A percentile compares a stretch with the other conserved stretches of the same genome.
Conservation (phyloP, 2,113 vertebrate species). For the Bostrychus sinensis region DNA sequence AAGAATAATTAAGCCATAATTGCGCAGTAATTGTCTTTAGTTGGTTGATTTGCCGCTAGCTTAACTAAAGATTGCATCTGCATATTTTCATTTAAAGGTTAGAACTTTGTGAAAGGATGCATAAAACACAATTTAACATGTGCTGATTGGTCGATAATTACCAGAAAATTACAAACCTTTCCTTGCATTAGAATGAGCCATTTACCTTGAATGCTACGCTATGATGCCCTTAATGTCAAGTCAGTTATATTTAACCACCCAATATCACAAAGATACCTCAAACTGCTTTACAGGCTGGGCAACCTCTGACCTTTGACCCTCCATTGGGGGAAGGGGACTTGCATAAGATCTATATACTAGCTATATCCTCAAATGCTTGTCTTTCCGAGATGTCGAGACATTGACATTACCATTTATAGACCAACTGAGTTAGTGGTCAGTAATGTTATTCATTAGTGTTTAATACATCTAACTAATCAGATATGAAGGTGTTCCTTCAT, state of each 20-base stretch:
- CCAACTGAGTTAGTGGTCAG: too few relatives aligned
- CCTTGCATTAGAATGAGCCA: not conserved
- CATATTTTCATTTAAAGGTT: not conserved
- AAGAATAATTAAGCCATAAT: not conserved
- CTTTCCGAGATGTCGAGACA: too few relatives aligned
- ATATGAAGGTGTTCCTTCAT: too few relatives aligned
- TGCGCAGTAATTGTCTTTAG: not conserved
- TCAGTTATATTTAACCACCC: not conserved
- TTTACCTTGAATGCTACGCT: not conserved
- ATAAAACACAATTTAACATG: not conserved
- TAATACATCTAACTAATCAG: too few relatives aligned
- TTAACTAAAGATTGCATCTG: not conserved
- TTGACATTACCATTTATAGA: too few relatives aligned
- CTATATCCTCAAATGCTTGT: too few relatives aligned
- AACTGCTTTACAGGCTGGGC: not conserved
- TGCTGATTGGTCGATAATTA: conserved; percentile 1
- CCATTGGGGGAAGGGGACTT: not conserved
- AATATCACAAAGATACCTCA: not conserved
- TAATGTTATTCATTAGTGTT: too few relatives aligned
- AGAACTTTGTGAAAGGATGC: not conserved
- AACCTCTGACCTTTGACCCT: not conserved
- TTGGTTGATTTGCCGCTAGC: not conserved
- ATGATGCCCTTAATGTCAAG: not conserved
- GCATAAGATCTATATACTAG: too few relatives aligned
- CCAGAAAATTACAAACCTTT: not conserved